phyloP scores from a whole-genome alignment of 2,797 vertebrate genomes.

The Moxostoma hubbsi region DNA sequence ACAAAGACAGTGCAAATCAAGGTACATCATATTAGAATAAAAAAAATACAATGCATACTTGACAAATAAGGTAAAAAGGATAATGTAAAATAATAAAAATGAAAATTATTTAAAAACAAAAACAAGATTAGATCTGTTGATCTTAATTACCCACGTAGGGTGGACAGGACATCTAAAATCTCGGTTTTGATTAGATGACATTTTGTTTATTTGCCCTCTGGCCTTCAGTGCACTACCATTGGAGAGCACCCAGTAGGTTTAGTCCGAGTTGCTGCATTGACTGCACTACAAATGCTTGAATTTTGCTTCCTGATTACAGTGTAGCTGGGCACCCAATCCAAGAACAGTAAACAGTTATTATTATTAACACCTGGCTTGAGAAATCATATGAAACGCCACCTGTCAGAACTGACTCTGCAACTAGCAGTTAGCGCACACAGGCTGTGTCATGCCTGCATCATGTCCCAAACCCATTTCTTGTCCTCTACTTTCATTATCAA shows the following conservation, averaged over 20 bases:
- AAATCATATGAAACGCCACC: no score
- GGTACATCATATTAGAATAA: no score
- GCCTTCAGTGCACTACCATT: not conserved
- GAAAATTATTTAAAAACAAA: no score
- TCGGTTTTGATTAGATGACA: conserved; percentile 20
- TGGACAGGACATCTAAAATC: not conserved
- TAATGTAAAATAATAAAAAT: no score
- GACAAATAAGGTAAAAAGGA: no score
- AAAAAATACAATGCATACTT: no score
- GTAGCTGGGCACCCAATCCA: not conserved
- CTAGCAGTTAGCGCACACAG: no score
- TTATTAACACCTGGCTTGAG: no score
- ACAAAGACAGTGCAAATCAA: no score
- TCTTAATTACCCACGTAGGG: conserved; percentile 21
- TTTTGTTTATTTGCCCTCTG: conserved; percentile 13
- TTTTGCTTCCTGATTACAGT: not conserved
- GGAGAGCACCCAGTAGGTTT: not conserved
- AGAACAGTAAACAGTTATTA: not conserved
- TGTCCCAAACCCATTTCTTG: not conserved
- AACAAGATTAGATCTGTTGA: not conserved
- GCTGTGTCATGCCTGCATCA: not conserved
- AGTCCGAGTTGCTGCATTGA: not conserved
- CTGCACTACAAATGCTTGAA: not conserved
- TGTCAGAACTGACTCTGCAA: no score
- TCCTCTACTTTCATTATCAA: not conserved